phyloP scores from a whole-genome alignment of 1,140 invertebrate genomes.

The Pinna nobilis region DNA sequence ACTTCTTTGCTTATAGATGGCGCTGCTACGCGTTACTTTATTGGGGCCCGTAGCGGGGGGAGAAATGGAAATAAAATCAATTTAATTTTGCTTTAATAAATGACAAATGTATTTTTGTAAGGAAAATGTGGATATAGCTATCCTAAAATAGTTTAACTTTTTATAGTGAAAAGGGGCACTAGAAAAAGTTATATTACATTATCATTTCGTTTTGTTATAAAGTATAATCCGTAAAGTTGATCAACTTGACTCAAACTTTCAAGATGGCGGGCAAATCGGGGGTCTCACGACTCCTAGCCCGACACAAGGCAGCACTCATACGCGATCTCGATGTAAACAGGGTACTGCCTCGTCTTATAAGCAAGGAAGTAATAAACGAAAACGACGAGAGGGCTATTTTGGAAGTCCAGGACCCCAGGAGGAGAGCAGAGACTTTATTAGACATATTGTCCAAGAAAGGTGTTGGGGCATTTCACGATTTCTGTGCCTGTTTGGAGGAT shows the following conservation, averaged over 20 bases:
- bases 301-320: conserved; percentile 56
- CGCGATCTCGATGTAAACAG: conserved; percentile 63
- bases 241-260: conserved; percentile 35
- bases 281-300: conserved; percentile 56
- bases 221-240: conserved; percentile 1
- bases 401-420: conserved; percentile 33
- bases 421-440: conserved; percentile 56
- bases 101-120: background rate
- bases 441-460: conserved; percentile 65
- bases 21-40: background rate
- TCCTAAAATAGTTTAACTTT: background rate
- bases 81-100: background rate
- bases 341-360: conserved; percentile 56
- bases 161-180: background rate
- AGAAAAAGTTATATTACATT: background rate
- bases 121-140: background rate
- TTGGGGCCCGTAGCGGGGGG: background rate
- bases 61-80: background rate
- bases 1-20: background rate
- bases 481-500: conserved; percentile 62
- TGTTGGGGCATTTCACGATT: conserved; percentile 61
- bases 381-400: conserved; percentile 58
- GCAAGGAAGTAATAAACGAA: conserved; percentile 56
- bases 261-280: conserved; percentile 67
- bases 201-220: background rate